Base-by-base conservation (phyloP, 2,888 invertebrate genomes). In the Dioctria linearis region DNA sequence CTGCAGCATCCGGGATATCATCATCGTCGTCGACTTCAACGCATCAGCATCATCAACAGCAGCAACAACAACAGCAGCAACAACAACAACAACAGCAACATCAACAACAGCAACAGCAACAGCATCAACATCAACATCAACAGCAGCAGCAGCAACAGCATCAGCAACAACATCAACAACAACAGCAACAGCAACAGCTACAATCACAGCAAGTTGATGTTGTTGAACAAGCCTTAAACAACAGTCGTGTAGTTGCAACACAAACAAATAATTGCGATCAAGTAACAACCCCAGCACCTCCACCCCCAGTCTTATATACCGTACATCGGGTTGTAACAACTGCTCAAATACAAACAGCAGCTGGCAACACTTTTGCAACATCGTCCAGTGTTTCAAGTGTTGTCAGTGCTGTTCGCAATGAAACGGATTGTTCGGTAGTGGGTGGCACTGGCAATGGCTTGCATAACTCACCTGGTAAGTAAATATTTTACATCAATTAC, bases 311-410 rank as follows among this genome's bases (percentile, higher is more conserved):
- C 80, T 84, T 89, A 85, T 89, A 89, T 82, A 88, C 89, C 37
- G 89, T 89, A 78, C 89, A 89, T 84, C 86, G 89, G 43, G 89
- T 89, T 81, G 88, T 89, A 76, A 88, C 89, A 76, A 89, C 89
- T 65, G 87, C 89, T 75, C 89, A 89, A 84, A 87, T 89, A 79
- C 88, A 89, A 83, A 88, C 88, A 63, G 87, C 87, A 46, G 86
- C 85, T 46, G 87, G 88, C 63, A 87, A 86, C 81, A 87, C 88
- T 13, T 88, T 88, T 80, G 88, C 88, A 43, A 86, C 88, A 49
- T 88, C 88, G 61, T 88, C 89, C 43, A 89, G 88, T 83, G 88
- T 88, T 8, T 88, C 89, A 42, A 89, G 88, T 85, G 88, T 88
- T 80, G 87, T 88, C 9, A 89, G 88, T 84, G 86, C 87, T 57